A percentile compares a stretch with the other conserved stretches of the same genome.
Evolutionary conservation across 1,140 invertebrate species (phyloP).

Genomic region (Euglossa dilemma): DNA sequence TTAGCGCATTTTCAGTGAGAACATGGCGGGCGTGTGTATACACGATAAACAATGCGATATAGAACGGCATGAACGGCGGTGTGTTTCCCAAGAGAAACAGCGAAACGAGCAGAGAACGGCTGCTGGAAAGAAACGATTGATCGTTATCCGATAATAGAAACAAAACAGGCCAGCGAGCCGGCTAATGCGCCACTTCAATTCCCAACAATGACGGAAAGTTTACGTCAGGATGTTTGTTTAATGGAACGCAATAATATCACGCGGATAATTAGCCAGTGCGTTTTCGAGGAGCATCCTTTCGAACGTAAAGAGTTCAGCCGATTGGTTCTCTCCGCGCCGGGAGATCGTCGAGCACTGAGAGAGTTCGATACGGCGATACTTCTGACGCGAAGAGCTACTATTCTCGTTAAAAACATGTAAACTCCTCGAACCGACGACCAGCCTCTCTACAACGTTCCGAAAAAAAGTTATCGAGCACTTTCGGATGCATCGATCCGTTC

Average conservation of each 20-base stretch:
- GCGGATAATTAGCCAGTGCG: slow-evolving; percentile 73
- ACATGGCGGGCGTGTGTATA: not conserved
- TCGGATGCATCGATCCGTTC: not conserved
- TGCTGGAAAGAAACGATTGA: slow-evolving; percentile 66
- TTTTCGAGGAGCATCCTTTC: slow-evolving; percentile 56
- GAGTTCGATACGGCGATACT: slow-evolving; percentile 31
- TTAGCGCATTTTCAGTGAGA: not conserved
- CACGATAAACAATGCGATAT: not conserved
- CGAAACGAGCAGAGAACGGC: not conserved
- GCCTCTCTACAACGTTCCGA: not conserved
- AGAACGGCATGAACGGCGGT: not conserved
- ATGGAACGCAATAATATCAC: slow-evolving; percentile 70
- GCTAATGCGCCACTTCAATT: slow-evolving; percentile 64
- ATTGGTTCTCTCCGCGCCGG: not conserved
- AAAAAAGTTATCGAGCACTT: slow-evolving; percentile 4
- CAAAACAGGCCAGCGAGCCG: slow-evolving; percentile 63
- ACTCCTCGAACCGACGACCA: not conserved
- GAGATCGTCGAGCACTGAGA: not conserved
- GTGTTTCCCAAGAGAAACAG: slow-evolving; percentile 12
- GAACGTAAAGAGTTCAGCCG: slow-evolving; percentile 57
- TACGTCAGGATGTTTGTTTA: slow-evolving; percentile 68
- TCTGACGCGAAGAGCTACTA: not conserved
- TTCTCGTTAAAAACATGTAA: slow-evolving; percentile 41
- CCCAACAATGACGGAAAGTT: slow-evolving; percentile 63
- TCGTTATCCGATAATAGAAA: slow-evolving; percentile 71